Evolutionary conservation across 2,797 vertebrate genomes (phyloP).

Genomic region (Oceanodroma leucorhoa): DNA sequence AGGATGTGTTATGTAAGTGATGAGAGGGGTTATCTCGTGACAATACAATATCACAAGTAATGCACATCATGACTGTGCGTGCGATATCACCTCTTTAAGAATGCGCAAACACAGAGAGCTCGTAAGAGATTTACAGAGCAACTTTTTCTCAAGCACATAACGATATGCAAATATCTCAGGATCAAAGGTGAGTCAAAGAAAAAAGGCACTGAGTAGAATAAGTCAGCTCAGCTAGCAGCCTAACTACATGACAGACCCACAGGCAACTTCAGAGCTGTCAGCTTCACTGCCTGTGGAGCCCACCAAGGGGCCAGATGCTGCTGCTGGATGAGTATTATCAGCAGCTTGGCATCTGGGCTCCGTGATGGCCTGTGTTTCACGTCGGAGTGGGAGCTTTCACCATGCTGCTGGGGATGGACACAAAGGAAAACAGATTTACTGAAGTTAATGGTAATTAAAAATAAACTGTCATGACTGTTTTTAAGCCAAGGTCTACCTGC

Average conservation of each 20-base stretch:
- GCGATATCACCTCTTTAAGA: background rate
- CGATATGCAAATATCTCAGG: conserved; percentile 56
- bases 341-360: background rate
- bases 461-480: background rate
- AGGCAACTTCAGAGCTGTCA: conserved; percentile 54
- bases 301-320: conserved; percentile 26
- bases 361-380: background rate
- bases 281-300: conserved; percentile 10
- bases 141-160: conserved; percentile 15
- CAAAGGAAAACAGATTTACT: conserved; percentile 3
- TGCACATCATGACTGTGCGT: background rate
- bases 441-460: conserved; percentile 24
- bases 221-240: conserved; percentile 35
- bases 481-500: background rate
- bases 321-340: background rate
- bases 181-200: conserved; percentile 66
- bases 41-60: background rate
- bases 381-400: background rate
- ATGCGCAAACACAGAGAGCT: background rate
- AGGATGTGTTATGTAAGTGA: background rate
- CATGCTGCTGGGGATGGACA: background rate
- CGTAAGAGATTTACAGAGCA: background rate
- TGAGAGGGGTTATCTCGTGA: background rate
- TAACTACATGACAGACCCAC: conserved; percentile 21
- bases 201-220: conserved; percentile 44